These are phyloP conservation scores for Macrosoma leucophasiata DNA, from an alignment of 2,888 invertebrate species.

Conservation along the genomic window DNA sequence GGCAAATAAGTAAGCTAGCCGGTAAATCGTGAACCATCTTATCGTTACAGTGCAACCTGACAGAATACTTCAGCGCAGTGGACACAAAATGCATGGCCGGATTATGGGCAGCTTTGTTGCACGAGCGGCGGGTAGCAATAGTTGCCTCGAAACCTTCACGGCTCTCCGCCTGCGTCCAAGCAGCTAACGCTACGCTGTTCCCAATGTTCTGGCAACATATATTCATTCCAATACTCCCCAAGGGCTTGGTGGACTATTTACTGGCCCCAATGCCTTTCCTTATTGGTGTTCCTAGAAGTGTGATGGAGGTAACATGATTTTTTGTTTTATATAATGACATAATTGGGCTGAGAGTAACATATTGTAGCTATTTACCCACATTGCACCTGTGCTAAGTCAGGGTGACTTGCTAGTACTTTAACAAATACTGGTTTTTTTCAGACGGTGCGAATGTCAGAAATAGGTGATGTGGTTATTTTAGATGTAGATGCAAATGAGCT, in stretches of 20 bases:
- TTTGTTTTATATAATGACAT: conserved; percentile 22
- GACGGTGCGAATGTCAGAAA: conserved; percentile 86
- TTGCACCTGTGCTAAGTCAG: no score
- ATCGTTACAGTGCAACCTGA: conserved; percentile 96
- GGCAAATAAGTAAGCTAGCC: no score
- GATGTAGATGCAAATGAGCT: conserved; percentile 94
- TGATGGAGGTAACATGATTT: conserved; percentile 79
- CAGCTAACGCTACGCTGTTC: conserved; percentile 94
- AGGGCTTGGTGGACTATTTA: conserved; percentile 91
- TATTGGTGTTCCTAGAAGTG: conserved; percentile 93
- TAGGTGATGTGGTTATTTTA: conserved; percentile 95
- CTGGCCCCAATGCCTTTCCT: conserved; percentile 98
- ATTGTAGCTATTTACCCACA: no score
- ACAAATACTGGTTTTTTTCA: no score
- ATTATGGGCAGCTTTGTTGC: conserved; percentile 95
- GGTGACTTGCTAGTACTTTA: no score
- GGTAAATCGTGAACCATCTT: no score
- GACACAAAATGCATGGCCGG: conserved; percentile 96
- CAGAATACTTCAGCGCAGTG: conserved; percentile 98
- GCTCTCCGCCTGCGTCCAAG: conserved; percentile 94
- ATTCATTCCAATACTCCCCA: conserved; percentile 95
- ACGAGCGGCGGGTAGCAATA: conserved; percentile 95
- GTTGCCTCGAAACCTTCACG: conserved; percentile 92
- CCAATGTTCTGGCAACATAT: conserved; percentile 99
- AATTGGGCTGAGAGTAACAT: no score